Evolutionary conservation across 2,797 vertebrate genomes (phyloP).

Genomic region (Lepilemur septentrionalis): DNA sequence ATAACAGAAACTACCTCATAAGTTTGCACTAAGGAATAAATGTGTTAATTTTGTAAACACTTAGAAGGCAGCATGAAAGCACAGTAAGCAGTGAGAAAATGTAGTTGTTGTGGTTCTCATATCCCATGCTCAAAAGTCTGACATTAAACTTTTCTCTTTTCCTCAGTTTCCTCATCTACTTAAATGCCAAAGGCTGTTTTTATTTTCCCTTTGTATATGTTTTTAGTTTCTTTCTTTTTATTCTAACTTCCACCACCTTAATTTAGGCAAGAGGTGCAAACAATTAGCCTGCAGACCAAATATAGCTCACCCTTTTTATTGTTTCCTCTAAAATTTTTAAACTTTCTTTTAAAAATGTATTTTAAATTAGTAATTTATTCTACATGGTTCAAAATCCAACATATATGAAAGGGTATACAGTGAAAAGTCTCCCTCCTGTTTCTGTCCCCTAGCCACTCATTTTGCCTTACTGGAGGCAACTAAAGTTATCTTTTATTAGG

Average conservation of each 20-base stretch:
- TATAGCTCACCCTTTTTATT: not conserved
- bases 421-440: not conserved
- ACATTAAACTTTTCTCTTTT: not conserved
- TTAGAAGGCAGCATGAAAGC: not conserved
- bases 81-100: not conserved
- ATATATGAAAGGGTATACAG: not conserved
- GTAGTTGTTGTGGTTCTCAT: not conserved
- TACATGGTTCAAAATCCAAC: not conserved
- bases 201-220: not conserved
- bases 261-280: constrained; percentile 20
- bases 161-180: not conserved
- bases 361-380: constrained; percentile 26
- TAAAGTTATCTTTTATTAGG: constrained; percentile 26
- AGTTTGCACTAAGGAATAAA: not conserved
- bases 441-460: not conserved
- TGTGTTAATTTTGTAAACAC: not conserved
- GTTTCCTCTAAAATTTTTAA: not conserved
- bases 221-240: not conserved
- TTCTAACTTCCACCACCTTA: not conserved
- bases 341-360: not conserved
- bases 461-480: not conserved
- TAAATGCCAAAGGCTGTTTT: not conserved
- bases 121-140: not conserved
- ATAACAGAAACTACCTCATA: not conserved
- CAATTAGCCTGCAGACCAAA: not conserved